These are phyloP conservation scores for Promerops cafer DNA, from an alignment of 2,113 vertebrate species.

Conservation along the genomic window DNA sequence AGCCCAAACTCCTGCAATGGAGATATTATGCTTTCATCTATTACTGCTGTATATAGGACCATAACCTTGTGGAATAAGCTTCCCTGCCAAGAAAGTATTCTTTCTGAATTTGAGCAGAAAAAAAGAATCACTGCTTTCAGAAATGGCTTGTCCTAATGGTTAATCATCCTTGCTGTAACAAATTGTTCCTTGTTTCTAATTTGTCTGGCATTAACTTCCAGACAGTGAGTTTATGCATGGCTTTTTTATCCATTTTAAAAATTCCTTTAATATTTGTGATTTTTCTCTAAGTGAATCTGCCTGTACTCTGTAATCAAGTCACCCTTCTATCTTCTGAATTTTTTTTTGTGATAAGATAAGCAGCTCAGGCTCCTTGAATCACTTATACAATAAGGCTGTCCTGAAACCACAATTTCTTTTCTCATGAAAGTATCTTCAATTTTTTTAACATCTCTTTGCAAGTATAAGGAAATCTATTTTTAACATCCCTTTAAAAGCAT, in stretches of 20 bases:
- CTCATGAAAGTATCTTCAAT: neutral
- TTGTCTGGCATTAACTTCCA: neutral
- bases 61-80: neutral
- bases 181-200: conserved; percentile 24
- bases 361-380: neutral
- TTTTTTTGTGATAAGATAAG: neutral
- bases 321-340: neutral
- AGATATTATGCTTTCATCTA: neutral
- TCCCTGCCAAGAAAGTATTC: neutral
- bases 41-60: neutral
- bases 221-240: neutral
- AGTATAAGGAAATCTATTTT: neutral
- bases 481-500: neutral
- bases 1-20: neutral
- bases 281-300: neutral
- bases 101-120: neutral
- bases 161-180: conserved; percentile 17
- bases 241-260: neutral
- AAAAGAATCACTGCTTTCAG: neutral
- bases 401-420: neutral
- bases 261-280: neutral
- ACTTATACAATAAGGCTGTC: neutral
- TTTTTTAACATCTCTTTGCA: neutral
- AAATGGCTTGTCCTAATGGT: neutral
- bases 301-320: neutral